These are phyloP conservation scores for Ferdinandea cuprea DNA, from an alignment of 2,888 invertebrate species.

Conservation along the genomic window DNA sequence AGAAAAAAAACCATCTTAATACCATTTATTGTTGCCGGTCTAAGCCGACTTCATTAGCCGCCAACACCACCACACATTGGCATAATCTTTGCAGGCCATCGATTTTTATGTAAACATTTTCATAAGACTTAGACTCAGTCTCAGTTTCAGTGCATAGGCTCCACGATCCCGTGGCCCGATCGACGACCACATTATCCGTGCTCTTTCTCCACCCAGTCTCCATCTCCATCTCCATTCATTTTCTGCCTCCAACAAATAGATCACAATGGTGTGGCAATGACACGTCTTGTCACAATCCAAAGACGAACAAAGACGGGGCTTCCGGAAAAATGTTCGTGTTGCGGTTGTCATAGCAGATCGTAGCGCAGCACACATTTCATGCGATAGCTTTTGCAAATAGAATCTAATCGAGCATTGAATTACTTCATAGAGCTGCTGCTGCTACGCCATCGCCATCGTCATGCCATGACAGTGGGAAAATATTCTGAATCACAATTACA, in stretches of 20 bases:
- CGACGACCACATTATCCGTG: conserved; percentile 36
- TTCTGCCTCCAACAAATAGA: conserved; percentile 43
- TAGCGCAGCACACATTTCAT: conserved; percentile 26
- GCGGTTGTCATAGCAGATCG: conserved; percentile 62
- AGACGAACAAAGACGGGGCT: conserved; percentile 29
- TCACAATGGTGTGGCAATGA: conserved; percentile 37
- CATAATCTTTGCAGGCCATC: conserved; percentile 72
- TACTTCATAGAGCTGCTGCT: conserved; percentile 22
- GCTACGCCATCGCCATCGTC: too few species aligned
- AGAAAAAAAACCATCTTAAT: neutral
- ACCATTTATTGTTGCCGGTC: conserved; percentile 17
- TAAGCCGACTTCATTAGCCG: conserved; percentile 31
- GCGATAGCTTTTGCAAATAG: conserved; percentile 37
- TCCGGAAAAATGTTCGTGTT: conserved; percentile 64
- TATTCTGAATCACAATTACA: conserved; percentile 40
- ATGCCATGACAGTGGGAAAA: conserved; percentile 56
- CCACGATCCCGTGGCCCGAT: conserved; percentile 36
- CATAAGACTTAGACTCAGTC: conserved; percentile 28
- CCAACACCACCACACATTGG: conserved; percentile 19
- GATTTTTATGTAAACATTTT: conserved; percentile 45
- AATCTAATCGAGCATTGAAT: conserved; percentile 64
- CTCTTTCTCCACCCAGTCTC: conserved; percentile 13
- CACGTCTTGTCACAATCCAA: neutral
- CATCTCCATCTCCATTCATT: conserved; percentile 39
- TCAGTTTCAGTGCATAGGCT: conserved; percentile 10